These are phyloP conservation scores for Sminthurinus signatus DNA, from an alignment of 1,140 invertebrate genomes.

Conservation along the genomic window DNA sequence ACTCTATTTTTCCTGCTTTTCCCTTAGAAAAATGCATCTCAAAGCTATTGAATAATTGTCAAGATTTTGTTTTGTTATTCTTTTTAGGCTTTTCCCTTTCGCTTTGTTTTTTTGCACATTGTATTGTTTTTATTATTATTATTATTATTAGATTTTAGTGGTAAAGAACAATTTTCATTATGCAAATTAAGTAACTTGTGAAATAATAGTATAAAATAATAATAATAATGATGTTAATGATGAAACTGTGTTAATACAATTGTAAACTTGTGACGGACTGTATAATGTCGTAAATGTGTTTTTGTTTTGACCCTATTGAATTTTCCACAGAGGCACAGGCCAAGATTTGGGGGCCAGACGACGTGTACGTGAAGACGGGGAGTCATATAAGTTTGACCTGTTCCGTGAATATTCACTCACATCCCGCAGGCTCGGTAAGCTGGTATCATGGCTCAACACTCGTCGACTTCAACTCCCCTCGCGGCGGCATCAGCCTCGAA, in stretches of 20 bases:
- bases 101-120: no score
- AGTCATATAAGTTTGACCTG: constrained; percentile 84
- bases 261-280: neutral
- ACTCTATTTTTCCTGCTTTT: no score
- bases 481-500: constrained; percentile 78
- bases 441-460: constrained; percentile 75
- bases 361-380: constrained; percentile 81
- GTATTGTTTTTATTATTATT: no score
- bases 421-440: constrained; percentile 65
- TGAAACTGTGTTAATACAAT: neutral
- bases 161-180: no score
- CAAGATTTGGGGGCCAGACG: constrained; percentile 73
- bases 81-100: no score
- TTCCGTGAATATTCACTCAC: constrained; percentile 77
- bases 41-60: no score
- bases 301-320: neutral
- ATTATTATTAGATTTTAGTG: no score
- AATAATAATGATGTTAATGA: no score
- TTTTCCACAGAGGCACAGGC: constrained; percentile 68
- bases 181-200: no score
- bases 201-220: no score
- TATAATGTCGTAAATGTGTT: neutral
- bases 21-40: no score
- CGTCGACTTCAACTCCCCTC: constrained; percentile 77
- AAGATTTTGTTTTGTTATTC: no score